phyloP scores from a whole-genome alignment of 2,797 vertebrate species.

The Prunella strophiata region DNA sequence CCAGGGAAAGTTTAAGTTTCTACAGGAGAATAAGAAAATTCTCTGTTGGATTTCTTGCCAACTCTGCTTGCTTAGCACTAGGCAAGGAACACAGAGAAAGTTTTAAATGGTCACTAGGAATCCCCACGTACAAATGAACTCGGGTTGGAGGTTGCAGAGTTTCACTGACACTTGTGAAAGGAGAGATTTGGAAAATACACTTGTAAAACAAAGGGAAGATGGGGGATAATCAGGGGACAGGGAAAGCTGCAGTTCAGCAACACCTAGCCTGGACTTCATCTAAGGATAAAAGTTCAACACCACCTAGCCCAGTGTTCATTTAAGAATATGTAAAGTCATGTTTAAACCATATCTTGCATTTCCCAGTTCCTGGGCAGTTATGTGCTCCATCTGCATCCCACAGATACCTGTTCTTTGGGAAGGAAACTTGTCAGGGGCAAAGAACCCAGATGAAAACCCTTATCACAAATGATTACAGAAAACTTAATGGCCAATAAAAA shows the following conservation, averaged over 20 bases:
- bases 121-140: accelerated
- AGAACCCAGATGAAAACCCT: not conserved
- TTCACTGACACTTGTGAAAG: not conserved
- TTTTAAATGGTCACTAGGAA: not conserved
- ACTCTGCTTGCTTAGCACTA: not conserved
- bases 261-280: not conserved
- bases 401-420: not conserved
- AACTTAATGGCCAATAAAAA: not conserved
- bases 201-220: not conserved
- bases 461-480: not conserved
- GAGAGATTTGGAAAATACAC: not conserved
- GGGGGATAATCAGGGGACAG: too few species aligned
- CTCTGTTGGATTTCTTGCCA: not conserved
- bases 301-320: not conserved
- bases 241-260: not conserved
- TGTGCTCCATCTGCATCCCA: not conserved
- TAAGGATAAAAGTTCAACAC: not conserved
- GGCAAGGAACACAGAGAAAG: not conserved
- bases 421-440: not conserved
- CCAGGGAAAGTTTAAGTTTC: not conserved
- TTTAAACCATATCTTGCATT: not conserved
- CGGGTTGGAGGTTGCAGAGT: not conserved
- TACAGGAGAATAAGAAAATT: not conserved
- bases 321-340: not conserved
- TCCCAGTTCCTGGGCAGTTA: not conserved